Evolutionary conservation across 2,888 invertebrate genomes (phyloP).

Genomic region (Dryadula phaetusa): DNA sequence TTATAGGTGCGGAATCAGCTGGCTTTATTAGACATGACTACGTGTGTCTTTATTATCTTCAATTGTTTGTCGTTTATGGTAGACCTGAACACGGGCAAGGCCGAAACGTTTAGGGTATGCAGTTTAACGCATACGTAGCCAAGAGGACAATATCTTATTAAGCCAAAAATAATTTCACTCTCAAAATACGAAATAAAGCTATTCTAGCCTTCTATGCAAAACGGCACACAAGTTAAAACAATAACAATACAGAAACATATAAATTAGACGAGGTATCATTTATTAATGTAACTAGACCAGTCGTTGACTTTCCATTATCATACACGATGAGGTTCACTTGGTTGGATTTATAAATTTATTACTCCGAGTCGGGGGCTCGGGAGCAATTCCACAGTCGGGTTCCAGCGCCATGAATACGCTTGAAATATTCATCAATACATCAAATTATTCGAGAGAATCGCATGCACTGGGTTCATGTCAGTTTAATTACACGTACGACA

Average conservation of each 20-base stretch:
- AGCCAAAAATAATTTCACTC: conserved; percentile 30
- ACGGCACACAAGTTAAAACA: conserved; percentile 45
- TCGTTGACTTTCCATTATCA: conserved; percentile 71
- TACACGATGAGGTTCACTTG: conserved; percentile 65
- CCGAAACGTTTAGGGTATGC: conserved; percentile 66
- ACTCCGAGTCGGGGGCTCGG: conserved; percentile 49
- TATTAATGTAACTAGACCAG: conserved; percentile 58
- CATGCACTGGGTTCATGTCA: conserved; percentile 57
- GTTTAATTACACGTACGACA: conserved; percentile 53
- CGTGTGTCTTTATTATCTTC: conserved; percentile 69
- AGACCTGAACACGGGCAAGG: conserved; percentile 61
- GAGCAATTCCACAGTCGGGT: conserved; percentile 54
- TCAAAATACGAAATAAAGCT: conserved; percentile 22
- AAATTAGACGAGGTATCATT: conserved; percentile 52
- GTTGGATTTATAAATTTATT: conserved; percentile 69
- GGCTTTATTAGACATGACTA: conserved; percentile 48
- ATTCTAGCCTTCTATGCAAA: conserved; percentile 12
- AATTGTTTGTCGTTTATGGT: conserved; percentile 73
- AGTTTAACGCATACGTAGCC: conserved; percentile 60
- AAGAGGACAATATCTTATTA: conserved; percentile 54
- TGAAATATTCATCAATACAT: conserved; percentile 60
- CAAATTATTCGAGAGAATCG: conserved; percentile 49
- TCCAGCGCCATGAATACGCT: conserved; percentile 50
- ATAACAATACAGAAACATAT: conserved; percentile 46
- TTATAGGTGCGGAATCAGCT: conserved; percentile 52